phyloP scores from a whole-genome alignment of 2,113 vertebrate genomes.

The Megaptera novaeangliae region DNA sequence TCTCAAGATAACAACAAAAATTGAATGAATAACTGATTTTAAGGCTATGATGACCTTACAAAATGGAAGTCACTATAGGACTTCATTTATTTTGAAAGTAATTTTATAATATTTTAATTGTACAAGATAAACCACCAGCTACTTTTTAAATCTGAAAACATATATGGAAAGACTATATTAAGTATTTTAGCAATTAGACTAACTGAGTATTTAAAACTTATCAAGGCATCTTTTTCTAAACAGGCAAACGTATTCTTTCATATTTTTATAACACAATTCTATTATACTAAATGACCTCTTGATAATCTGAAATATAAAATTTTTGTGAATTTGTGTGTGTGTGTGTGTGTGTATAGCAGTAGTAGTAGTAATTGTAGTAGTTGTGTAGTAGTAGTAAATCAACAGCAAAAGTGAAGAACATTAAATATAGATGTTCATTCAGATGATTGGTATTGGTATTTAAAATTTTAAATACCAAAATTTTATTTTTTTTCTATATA shows the following conservation, averaged over 20 bases:
- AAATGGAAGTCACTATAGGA: neutral
- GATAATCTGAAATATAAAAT: neutral
- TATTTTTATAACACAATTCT: neutral
- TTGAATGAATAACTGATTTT: constrained; percentile 62
- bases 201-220: neutral
- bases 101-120: neutral
- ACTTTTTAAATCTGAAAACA: neutral
- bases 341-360: neutral
- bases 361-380: neutral
- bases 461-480: neutral
- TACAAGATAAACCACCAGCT: neutral
- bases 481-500: neutral
- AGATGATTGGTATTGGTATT: neutral
- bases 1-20: constrained; percentile 64
- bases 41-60: constrained; percentile 33
- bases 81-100: constrained; percentile 49
- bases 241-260: neutral
- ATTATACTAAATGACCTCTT: neutral
- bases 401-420: neutral
- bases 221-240: neutral
- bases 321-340: neutral
- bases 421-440: neutral
- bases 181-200: neutral
- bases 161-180: neutral
- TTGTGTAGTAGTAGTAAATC: neutral